Percentiles rank a stretch among this genome's conserved stretches.
Conservation (phyloP, 2,113 vertebrate species). For the Rafetus swinhoei region DNA sequence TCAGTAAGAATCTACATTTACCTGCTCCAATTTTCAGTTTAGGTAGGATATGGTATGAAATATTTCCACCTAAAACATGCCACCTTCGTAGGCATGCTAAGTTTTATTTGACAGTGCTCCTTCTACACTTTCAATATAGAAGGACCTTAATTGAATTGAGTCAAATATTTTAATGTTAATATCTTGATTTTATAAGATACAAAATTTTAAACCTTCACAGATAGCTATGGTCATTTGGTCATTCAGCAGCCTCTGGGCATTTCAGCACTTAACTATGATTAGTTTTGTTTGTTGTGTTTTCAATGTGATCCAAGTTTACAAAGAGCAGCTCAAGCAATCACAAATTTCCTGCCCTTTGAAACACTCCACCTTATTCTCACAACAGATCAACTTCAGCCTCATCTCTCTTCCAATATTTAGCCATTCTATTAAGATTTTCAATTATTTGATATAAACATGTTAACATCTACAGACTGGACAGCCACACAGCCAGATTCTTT, state of each 20-base stretch:
- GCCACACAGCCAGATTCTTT: not conserved
- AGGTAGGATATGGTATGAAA: not conserved
- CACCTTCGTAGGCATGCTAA: not conserved
- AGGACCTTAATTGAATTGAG: not conserved
- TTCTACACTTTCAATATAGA: not conserved
- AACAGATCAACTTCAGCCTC: not conserved
- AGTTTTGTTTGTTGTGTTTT: not conserved
- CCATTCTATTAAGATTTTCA: not conserved
- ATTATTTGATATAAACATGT: not conserved
- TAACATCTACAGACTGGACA: not conserved
- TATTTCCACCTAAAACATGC: not conserved
- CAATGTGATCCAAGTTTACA: not conserved
- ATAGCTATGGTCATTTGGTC: not conserved
- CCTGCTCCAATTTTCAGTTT: not conserved
- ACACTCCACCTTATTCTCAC: not conserved
- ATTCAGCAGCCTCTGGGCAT: not conserved
- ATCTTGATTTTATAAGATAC: not conserved
- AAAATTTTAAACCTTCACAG: not conserved
- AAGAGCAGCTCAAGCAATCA: not conserved
- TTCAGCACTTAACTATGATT: not conserved
- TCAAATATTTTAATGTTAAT: too few species aligned
- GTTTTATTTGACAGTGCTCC: not conserved
- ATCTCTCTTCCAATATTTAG: not conserved
- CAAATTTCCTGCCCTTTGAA: not conserved
- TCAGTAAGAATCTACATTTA: slow-evolving; percentile 20